phyloP scores from a whole-genome alignment of 2,888 invertebrate genomes.

The Cataglyphis livida region DNA sequence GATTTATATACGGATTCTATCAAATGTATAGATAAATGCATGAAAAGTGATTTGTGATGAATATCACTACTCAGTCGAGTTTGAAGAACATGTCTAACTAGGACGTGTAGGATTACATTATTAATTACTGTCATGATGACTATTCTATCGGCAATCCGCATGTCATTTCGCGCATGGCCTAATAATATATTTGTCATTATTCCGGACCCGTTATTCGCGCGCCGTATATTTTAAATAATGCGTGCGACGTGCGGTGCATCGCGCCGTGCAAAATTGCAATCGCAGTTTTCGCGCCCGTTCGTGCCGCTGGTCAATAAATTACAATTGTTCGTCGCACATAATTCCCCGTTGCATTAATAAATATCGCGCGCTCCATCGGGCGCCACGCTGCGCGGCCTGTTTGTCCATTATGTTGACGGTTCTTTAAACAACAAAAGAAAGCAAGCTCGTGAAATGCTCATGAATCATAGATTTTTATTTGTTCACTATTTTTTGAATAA shows the following conservation, averaged over 20 bases:
- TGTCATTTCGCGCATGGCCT: constrained; percentile 65
- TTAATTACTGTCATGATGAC: constrained; percentile 52
- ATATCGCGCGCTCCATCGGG: constrained; percentile 57
- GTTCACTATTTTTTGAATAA: constrained; percentile 2
- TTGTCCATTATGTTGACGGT: constrained; percentile 47
- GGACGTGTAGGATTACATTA: constrained; percentile 21
- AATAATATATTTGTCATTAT: constrained; percentile 74
- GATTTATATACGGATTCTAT: background rate
- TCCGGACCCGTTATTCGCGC: constrained; percentile 63
- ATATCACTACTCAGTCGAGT: background rate
- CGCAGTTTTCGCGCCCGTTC: constrained; percentile 74
- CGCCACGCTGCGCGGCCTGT: constrained; percentile 28
- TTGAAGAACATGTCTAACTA: constrained; percentile 3
- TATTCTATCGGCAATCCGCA: constrained; percentile 52
- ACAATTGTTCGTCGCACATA: constrained; percentile 72
- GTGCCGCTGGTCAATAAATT: constrained; percentile 73
- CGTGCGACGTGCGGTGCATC: constrained; percentile 70
- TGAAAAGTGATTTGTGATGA: background rate
- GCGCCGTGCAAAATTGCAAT: constrained; percentile 72
- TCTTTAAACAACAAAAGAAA: constrained; percentile 53
- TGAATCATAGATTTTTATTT: constrained; percentile 38
- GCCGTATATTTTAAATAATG: constrained; percentile 76
- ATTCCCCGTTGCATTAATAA: constrained; percentile 73
- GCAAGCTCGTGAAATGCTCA: constrained; percentile 17
- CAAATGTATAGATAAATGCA: background rate